Percentiles rank a stretch among this genome's conserved stretches.
Conservation (phyloP, 53 echinoderm and acorn worm species). For the Patiria pectinifera region DNA sequence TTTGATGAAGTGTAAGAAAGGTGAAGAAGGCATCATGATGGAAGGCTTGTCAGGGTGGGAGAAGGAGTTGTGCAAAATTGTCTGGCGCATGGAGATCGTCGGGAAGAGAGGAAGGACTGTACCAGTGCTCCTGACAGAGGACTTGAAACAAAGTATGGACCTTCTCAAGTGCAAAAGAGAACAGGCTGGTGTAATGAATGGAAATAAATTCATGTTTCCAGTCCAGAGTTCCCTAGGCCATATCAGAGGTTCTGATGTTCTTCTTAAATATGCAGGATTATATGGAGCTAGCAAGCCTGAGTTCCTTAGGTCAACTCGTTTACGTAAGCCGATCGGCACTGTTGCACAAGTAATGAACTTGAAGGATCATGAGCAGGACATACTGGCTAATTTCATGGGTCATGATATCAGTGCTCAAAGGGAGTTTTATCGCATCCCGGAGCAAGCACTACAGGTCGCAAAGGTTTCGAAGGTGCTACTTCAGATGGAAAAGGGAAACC, state of each 20-base stretch:
- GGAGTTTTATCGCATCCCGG: slow-evolving; percentile 78
- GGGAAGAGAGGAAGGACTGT: slow-evolving; percentile 80
- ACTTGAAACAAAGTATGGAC: slow-evolving; percentile 59
- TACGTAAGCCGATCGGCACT: slow-evolving; percentile 71
- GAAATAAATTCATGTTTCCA: slow-evolving; percentile 75
- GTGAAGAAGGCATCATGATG: slow-evolving; percentile 58
- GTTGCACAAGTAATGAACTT: slow-evolving; percentile 81
- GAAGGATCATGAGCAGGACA: slow-evolving; percentile 77
- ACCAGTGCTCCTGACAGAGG: slow-evolving; percentile 70
- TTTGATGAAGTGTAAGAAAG: slow-evolving; percentile 66
- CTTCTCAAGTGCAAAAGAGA: slow-evolving; percentile 52
- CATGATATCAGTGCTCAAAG: slow-evolving; percentile 79
- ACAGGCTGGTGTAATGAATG: slow-evolving; percentile 54
- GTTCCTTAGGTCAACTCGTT: slow-evolving; percentile 69
- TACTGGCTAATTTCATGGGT: slow-evolving; percentile 78
- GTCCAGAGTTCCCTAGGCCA: slow-evolving; percentile 41
- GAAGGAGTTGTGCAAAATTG: slow-evolving; percentile 69
- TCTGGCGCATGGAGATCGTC: slow-evolving; percentile 84
- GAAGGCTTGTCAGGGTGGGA: slow-evolving; percentile 78
- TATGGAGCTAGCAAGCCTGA: slow-evolving; percentile 70
- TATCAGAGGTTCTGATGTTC: slow-evolving; percentile 72
- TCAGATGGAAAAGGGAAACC: slow-evolving; percentile 71
- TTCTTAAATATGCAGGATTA: slow-evolving; percentile 50
- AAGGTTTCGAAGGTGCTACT: slow-evolving; percentile 80
- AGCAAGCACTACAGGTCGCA: slow-evolving; percentile 76